Evolutionary conservation across 2,113 vertebrate species (phyloP), one percentile per base, ranked within the genome.

Genomic region (Nyctibius bracteatus): DNA sequence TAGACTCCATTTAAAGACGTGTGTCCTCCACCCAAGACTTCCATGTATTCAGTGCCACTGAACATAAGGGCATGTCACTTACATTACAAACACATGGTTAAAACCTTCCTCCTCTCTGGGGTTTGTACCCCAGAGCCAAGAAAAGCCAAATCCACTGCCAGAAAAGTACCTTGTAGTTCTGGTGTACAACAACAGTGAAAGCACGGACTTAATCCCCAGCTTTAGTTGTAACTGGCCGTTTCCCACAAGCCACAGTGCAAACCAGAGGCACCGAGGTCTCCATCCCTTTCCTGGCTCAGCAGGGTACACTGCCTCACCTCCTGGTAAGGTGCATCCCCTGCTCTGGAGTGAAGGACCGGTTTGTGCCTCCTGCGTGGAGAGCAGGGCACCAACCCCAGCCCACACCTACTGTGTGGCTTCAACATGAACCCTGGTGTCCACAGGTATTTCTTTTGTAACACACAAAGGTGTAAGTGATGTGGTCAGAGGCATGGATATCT

Each of bases 201-300:
- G 8, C 8, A 18, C 5, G 10, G 39, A 15, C 10, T 82, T 54
- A 47, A 28, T 33, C n/a, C n/a, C 18, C 24, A 54, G n/a, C 7
- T 73, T 58, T 21, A 21, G 5, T 2, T 1, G 2, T 13, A 39
- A 20, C 1, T 72, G 39, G 13, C 15, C 1, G 0, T 25, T 52
- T 68, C 41, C 27, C 37, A 39, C 10, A 25, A 61, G 31, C 10
- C 0, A 4, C 12, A 24, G 23, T 13, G 30, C 33, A 82, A 43
- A 68, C 12, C 27, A 73, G 27, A 33, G 22, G 18, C 35, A 61
- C 1, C 1, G 28, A 3, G 3, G 57, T 24, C 6, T 2, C 31
- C 17, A 31, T 5, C 20, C 6, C 2, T 1, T 5, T 44, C 41
- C 27, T 23, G 21, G 13, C 63, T 61, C 35, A 49, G 25, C 1